phyloP scores from a whole-genome alignment of 2,113 vertebrate genomes.

The Poeciliopsis prolifica region DNA sequence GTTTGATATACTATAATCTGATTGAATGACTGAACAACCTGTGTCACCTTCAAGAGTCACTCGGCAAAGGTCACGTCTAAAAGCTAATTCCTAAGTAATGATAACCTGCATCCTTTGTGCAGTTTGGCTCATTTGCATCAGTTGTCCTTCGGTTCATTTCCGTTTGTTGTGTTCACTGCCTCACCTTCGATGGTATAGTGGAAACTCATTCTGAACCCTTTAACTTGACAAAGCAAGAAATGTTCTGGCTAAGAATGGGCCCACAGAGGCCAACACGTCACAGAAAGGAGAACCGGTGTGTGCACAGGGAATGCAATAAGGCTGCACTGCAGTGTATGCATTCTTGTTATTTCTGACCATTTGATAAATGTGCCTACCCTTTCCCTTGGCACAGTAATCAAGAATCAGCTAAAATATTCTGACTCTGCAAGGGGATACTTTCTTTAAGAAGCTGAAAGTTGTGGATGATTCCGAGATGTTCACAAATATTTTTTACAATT shows the following conservation, averaged over 20 bases:
- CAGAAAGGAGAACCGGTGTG: background rate
- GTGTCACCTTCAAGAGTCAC: slow-evolving; percentile 24
- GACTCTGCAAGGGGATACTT: background rate
- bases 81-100: slow-evolving; percentile 19
- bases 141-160: background rate
- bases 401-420: background rate
- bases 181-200: background rate
- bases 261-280: background rate
- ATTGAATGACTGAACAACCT: slow-evolving; percentile 13
- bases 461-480: background rate
- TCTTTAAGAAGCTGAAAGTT: background rate
- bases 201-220: background rate
- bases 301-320: background rate
- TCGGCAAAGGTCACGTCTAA: slow-evolving; percentile 14
- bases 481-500: too few relatives aligned
- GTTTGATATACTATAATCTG: slow-evolving; percentile 3
- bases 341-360: background rate
- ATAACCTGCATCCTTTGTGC: background rate
- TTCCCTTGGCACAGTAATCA: background rate
- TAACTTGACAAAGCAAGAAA: background rate
- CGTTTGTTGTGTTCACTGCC: background rate
- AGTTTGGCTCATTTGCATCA: slow-evolving; percentile 18
- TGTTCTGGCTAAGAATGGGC: background rate
- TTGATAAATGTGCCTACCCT: background rate
- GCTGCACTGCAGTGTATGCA: background rate